Base-by-base conservation (phyloP, 2,888 invertebrate species). In the Cheilosia vernalis region DNA sequence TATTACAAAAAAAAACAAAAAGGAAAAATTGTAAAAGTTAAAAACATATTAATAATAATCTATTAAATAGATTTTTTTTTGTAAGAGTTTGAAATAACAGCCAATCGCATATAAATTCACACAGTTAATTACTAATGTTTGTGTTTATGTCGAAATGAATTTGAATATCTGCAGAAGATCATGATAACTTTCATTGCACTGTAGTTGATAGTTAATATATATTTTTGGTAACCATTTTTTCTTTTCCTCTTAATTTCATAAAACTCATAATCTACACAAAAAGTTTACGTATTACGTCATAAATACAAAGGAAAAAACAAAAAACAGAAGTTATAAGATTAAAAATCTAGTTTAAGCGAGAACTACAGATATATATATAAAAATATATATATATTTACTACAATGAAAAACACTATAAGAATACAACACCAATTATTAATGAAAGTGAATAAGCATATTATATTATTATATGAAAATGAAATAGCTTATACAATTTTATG, bases 391-490 rank as follows among this genome's bases (percentile, higher is more conserved):
- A 84, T 79, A 84, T 79, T 79, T 79, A 84, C 74, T 76, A 84
- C 56, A 76, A 76, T 80, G 70, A 60, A 81, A 80, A 85, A 81
- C 85, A 85, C 85, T 81, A 85, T 80, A 85, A 85, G 85, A 85
- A 66, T 53, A 72, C 74, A 81, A 85, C 85, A 85, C 85, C 85
- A 85, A 85, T 85, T 80, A 85, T 85, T 80, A 66, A 51, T 6
- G 30, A 64, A 80, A 85, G 53, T 40, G 53, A 76, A 66, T 85
- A 80, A 76, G 85, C 80, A 61, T 70, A 70, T 49, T n/a, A n/a
- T n/a, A n/a, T n/a, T n/a, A 21, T 24, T 51, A 51, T 24, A 15
- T 10, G 13, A 24, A 24, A 51, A 24, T 66, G 60, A 27, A 73
- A 78, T 67, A 37, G 66, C 67, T 76, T 72, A 63, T 76, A 64